phyloP scores from a whole-genome alignment of 2,113 vertebrate genomes.

The Picathartes gymnocephalus region DNA sequence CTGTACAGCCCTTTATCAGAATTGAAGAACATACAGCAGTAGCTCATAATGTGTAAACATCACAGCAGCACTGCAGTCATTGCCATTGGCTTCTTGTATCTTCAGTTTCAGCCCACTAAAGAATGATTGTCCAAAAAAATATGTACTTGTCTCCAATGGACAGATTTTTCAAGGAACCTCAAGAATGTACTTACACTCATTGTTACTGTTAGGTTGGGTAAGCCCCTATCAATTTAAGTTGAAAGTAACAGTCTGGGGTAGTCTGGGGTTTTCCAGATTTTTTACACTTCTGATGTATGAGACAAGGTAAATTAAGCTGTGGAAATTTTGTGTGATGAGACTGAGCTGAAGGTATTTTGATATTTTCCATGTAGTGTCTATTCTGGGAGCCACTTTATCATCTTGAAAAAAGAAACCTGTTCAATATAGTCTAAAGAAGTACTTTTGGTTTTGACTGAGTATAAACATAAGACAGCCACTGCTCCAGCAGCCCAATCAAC shows the following conservation, averaged over 20 bases:
- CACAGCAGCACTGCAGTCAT: not conserved
- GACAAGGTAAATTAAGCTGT: not conserved
- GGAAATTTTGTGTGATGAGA: constrained; percentile 8
- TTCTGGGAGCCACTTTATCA: not conserved
- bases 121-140: not conserved
- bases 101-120: not conserved
- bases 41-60: not conserved
- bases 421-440: not conserved
- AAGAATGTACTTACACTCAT: not conserved
- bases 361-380: not conserved
- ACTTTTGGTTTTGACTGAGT: not conserved
- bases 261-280: not conserved
- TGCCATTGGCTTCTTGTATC: not conserved
- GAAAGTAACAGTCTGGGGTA: not conserved
- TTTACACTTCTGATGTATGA: not conserved
- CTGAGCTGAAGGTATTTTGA: not conserved
- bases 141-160: not conserved
- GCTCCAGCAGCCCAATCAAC: not conserved
- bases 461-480: not conserved
- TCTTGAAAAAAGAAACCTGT: not conserved
- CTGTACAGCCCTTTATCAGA: not conserved
- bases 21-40: not conserved
- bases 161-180: not conserved
- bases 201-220: not conserved
- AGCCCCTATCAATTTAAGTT: not conserved